Evolutionary conservation across 2,113 vertebrate species (phyloP).

Genomic region (Phyllostomus hastatus): DNA sequence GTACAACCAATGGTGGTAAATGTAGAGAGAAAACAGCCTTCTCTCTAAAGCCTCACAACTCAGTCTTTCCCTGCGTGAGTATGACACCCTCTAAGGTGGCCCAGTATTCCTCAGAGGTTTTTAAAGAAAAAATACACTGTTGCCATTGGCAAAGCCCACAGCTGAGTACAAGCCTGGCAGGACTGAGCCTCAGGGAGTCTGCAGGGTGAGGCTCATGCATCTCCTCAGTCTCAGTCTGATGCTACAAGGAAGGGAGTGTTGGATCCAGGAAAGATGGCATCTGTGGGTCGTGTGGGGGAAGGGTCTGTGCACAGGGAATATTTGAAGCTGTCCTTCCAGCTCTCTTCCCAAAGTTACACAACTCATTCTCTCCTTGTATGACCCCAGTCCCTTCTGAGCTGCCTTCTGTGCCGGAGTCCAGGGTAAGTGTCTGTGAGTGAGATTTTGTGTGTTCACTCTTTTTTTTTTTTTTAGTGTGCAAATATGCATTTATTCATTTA

Average conservation of each 20-base stretch:
- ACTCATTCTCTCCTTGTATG: not conserved
- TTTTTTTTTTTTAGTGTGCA: too few relatives aligned
- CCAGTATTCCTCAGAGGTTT: not conserved
- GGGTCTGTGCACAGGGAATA: not conserved
- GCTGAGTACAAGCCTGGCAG: not conserved
- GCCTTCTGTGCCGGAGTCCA: not conserved
- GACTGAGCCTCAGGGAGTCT: not conserved
- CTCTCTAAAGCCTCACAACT: not conserved
- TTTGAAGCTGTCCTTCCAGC: not conserved
- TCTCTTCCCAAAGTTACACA: not conserved
- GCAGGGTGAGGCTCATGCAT: not conserved
- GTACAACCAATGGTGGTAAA: too few relatives aligned
- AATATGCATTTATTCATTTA: too few relatives aligned
- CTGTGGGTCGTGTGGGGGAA: not conserved
- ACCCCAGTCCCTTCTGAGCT: not conserved
- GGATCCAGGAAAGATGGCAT: not conserved
- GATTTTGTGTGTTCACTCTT: not conserved
- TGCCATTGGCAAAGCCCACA: not conserved
- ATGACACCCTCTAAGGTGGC: not conserved
- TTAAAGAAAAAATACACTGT: not conserved
- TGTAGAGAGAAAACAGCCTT: not conserved
- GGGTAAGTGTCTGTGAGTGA: not conserved
- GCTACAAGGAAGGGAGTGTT: not conserved
- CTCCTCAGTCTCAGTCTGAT: not conserved
- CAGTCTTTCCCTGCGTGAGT: not conserved